These are phyloP conservation scores for Neria commutata DNA, from an alignment of 2,888 invertebrate genomes.

Conservation along the genomic window DNA sequence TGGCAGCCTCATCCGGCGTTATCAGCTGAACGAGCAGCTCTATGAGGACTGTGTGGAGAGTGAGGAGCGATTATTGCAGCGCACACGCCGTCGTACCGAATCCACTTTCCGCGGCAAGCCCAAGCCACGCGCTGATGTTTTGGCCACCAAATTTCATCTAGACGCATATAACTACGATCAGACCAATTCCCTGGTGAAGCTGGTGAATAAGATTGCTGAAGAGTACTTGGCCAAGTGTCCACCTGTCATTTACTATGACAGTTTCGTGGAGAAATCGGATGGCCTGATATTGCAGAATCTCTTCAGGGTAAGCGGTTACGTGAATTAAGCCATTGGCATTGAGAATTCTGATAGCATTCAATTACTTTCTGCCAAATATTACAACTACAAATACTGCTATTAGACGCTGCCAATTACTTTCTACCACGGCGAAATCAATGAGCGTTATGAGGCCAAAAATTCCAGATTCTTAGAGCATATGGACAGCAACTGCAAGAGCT, in stretches of 20 bases:
- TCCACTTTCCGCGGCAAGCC: constrained; percentile 67
- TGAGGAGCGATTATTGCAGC: background rate
- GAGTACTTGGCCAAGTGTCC: constrained; percentile 71
- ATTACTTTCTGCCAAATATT: background rate
- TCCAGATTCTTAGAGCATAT: constrained; percentile 47
- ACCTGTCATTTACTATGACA: constrained; percentile 73
- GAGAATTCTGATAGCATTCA: background rate
- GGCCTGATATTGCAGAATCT: constrained; percentile 67
- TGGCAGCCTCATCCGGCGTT: background rate
- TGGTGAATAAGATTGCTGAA: constrained; percentile 67
- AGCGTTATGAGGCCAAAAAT: constrained; percentile 63
- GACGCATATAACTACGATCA: constrained; percentile 62
- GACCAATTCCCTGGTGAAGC: constrained; percentile 66
- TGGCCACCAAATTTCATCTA: constrained; percentile 65
- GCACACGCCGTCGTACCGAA: constrained; percentile 61
- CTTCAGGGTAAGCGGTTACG: constrained; percentile 55
- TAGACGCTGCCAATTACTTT: constrained; percentile 64
- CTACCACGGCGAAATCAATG: constrained; percentile 69
- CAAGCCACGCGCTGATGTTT: constrained; percentile 66
- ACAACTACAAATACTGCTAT: background rate
- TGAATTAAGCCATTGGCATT: background rate
- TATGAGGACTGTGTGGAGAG: constrained; percentile 15
- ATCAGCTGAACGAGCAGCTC: constrained; percentile 29
- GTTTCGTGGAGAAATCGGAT: constrained; percentile 65
- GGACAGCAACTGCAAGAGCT: constrained; percentile 67